Conservation (phyloP, 2,888 invertebrate genomes). For the Synergus umbraculus region DNA sequence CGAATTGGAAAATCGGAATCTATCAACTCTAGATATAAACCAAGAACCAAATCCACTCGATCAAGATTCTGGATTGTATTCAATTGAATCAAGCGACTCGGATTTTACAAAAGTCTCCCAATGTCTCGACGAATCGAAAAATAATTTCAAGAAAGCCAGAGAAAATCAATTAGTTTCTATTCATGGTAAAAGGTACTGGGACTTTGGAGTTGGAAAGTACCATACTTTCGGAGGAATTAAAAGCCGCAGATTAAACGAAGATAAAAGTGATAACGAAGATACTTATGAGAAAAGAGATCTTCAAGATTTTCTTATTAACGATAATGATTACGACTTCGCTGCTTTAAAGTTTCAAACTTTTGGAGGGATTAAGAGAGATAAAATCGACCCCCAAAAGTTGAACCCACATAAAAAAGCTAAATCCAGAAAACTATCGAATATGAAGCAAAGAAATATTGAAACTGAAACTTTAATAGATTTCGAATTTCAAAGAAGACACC, state of each 20-base stretch:
- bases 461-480: conserved; percentile 7
- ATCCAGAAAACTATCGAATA: neutral
- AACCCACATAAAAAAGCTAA: conserved; percentile 9
- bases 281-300: conserved; percentile 22
- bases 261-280: conserved; percentile 24
- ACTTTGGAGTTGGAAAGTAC: conserved; percentile 35
- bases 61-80: conserved; percentile 48
- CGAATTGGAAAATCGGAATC: neutral
- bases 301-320: neutral
- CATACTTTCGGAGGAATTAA: conserved; percentile 51
- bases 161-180: conserved; percentile 22
- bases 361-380: conserved; percentile 48
- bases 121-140: conserved; percentile 24
- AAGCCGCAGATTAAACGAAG: neutral
- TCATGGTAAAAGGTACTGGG: conserved; percentile 47
- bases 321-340: conserved; percentile 29
- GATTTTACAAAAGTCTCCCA: conserved; percentile 37
- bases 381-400: conserved; percentile 11
- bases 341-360: conserved; percentile 46
- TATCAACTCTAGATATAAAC: neutral
- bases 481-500: conserved; percentile 15
- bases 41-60: neutral
- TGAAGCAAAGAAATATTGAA: neutral
- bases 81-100: conserved; percentile 46
- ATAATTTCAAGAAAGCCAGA: conserved; percentile 16